Conservation (phyloP, 2,113 vertebrate species). For the Uria lomvia region DNA sequence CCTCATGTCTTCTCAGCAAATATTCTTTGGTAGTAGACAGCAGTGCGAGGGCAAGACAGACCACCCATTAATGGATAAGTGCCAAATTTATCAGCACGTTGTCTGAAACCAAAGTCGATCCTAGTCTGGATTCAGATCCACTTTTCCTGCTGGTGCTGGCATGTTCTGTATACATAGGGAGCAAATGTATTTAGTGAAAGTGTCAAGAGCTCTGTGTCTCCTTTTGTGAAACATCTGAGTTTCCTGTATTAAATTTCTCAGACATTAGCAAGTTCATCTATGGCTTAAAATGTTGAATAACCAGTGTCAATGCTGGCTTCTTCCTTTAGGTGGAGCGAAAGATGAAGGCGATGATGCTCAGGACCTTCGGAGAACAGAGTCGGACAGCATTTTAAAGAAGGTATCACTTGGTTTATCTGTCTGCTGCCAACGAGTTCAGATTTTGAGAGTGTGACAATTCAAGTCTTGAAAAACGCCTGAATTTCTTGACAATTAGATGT, state of each 20-base stretch:
- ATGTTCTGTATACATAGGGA: not conserved
- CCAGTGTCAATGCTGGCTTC: not conserved
- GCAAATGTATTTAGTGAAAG: not conserved
- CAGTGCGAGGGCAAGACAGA: not conserved
- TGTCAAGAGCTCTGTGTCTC: not conserved
- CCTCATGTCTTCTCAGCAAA: slow-evolving; percentile 16
- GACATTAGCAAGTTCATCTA: not conserved
- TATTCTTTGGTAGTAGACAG: not conserved
- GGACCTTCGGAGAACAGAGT: slow-evolving; percentile 93
- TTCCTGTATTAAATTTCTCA: slow-evolving; percentile 19
- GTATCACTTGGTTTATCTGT: slow-evolving; percentile 54
- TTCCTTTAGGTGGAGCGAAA: slow-evolving; percentile 82
- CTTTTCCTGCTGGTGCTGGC: not conserved
- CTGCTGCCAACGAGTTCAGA: not conserved
- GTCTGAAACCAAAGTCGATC: slow-evolving; percentile 20
- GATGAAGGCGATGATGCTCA: slow-evolving; percentile 86
- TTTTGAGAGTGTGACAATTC: not conserved
- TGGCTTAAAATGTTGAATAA: not conserved
- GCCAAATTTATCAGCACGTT: not conserved
- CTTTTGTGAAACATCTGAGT: not conserved
- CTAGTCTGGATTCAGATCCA: not conserved
- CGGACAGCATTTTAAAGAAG: slow-evolving; percentile 94
- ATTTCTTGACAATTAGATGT: not conserved
- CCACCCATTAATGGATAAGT: not conserved
- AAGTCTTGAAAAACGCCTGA: not conserved